Conservation (phyloP, 2,888 invertebrate species). For the Harmothoe impar region DNA sequence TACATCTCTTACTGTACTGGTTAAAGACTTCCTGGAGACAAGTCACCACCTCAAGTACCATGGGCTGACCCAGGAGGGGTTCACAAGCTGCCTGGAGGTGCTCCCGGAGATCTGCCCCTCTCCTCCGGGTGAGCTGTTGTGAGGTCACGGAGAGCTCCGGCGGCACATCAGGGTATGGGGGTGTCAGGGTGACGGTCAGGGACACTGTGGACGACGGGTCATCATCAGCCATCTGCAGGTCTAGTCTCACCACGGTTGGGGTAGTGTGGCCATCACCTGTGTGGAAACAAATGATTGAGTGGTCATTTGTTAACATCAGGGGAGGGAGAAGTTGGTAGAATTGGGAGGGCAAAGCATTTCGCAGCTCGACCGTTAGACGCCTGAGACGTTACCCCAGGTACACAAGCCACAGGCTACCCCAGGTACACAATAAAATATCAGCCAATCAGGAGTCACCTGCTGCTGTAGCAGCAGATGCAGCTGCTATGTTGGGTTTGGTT, state of each 20-base stretch:
- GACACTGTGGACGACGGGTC: neutral
- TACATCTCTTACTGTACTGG: slow-evolving; percentile 22
- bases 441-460: too few relatives aligned
- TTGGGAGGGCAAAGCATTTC: too few relatives aligned
- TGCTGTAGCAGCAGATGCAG: too few relatives aligned
- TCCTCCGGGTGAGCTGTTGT: neutral
- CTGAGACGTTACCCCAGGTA: too few relatives aligned
- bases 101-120: slow-evolving; percentile 60
- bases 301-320: too few relatives aligned
- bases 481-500: too few relatives aligned
- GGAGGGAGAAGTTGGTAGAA: too few relatives aligned
- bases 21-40: slow-evolving; percentile 69
- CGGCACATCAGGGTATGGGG: neutral
- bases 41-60: slow-evolving; percentile 71
- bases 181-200: slow-evolving; percentile 23
- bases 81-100: slow-evolving; percentile 63
- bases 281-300: too few relatives aligned
- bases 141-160: slow-evolving; percentile 31
- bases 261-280: neutral
- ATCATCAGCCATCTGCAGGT: neutral
- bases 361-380: too few relatives aligned
- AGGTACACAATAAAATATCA: too few relatives aligned
- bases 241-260: slow-evolving; percentile 8
- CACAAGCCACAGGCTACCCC: too few relatives aligned
- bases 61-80: slow-evolving; percentile 70